Base-by-base conservation (phyloP, 2,113 vertebrate genomes). In the Corythoichthys intestinalis region DNA sequence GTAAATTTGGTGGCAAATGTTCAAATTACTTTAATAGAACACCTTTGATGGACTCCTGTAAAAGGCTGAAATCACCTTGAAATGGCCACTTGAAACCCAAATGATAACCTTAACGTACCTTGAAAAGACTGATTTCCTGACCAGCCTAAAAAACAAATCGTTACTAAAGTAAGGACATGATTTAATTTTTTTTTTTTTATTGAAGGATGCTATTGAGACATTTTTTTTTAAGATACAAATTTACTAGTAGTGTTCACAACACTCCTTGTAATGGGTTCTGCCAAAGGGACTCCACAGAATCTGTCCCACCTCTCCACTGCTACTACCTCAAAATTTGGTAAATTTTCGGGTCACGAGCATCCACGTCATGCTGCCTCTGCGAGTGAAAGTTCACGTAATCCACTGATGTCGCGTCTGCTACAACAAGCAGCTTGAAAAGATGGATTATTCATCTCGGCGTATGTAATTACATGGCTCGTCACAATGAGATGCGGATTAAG, bases 401-500 rank as follows among this genome's bases (percentile, higher is more conserved):
- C 71, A 78, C 67, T 61, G 71, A 77, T 86, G 82, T 69, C 67
- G 66, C 62, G 28, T 86, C 61, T 1, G 86, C 69, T 73, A 66
- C 71, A 76, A 72, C 80, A 89, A 89, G 57, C 80, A 72, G 74
- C 84, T 89, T 90, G 88, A 76, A 46, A 37, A 86, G 41, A 87
- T 86, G 89, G 85, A 91, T 94, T 93, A 92, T 88, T 92, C 79
- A 81, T 85, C 87, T 75, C 72, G 0, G 66, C 76, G 85, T 39
- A 83, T 89, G 89, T 91, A 93, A 92, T 92, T 94, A 86, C 91
- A 85, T 44, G 86, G 84, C 84, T 93, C 90, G 85, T 91, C 90
- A 92, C 91, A 90, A 83, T 85, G 83, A 92, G 87, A 87, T 89
- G 87, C 74, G 86, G 88, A 94, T 94, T 94, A 94, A 84, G 82